Evolutionary conservation across 2,113 vertebrate species (phyloP), one percentile per base, ranked within the genome.

Genomic region (Delphinapterus leucas): DNA sequence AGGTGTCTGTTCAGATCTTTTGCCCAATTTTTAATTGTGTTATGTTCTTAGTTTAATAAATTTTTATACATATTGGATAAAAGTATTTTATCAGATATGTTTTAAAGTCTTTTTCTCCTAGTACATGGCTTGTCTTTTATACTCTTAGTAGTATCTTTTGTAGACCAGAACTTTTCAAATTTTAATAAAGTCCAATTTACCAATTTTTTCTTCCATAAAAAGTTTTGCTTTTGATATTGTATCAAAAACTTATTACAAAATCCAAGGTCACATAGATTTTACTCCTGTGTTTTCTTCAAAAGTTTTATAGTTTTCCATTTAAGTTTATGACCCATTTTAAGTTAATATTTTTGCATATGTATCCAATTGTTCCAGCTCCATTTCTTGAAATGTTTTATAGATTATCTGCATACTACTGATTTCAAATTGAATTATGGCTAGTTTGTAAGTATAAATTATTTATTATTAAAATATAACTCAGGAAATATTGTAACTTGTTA

Each of bases 371-470:
- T 83, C 1, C 9, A 87, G 31, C 15, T 41, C 14, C 6, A 36
- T 65, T 61, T 73, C n/a, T 89, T 82, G 26, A n/a, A 89, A 92
- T 79, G 20, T 1, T 83, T 74, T 81, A 21, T 15, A 71, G 25
- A 80, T 65, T 68, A 63, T 76, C 10, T 41, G 17, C 21, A 68
- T 87, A 11, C 14, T 85, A 89, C 4, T 55, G 17, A 49, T 61
- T 97, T 96, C 13, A 79, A 84, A n/a, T 68, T 65, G 67, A 97
- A 86, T 79, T 88, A 77, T 53, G 79, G 33, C 6, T 83, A 1
- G 86, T 74, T 58, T 71, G 0, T 67, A 94, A 80, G 10, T 70
- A 87, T 1, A 58, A 15, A 26, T n/a, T 41, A 80, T 53, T 81
- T 81, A 49, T 20, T 84, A 68, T 96, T 84, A 94, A 90, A 94